Conservation (phyloP, 2,888 invertebrate genomes). For the Hydroisotoma schaefferi region DNA sequence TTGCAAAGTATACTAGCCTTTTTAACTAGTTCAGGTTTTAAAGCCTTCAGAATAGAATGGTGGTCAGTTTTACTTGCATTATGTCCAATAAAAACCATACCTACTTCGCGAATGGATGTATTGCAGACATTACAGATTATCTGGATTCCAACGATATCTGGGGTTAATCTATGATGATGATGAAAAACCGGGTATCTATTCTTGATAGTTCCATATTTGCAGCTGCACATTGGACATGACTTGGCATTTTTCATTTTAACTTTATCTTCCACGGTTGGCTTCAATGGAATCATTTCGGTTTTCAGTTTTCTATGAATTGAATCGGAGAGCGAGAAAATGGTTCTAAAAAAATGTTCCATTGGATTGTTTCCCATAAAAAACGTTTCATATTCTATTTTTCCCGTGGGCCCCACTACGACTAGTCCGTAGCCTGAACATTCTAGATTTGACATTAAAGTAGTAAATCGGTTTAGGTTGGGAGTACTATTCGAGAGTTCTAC, state of each 20-base stretch:
- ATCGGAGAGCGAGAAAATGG: neutral
- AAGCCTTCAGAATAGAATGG: neutral
- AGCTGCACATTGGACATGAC: neutral
- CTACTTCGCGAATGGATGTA: neutral
- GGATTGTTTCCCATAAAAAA: neutral
- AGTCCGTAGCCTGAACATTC: neutral
- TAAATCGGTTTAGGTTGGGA: neutral
- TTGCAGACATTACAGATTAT: neutral
- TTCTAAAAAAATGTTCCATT: slow-evolving; percentile 1
- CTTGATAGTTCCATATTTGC: neutral
- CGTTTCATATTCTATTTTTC: neutral
- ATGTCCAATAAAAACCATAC: neutral
- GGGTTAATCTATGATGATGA: neutral
- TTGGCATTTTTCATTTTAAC: neutral
- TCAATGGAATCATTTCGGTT: neutral
- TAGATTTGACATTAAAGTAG: neutral
- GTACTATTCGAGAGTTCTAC: neutral
- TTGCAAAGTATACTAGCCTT: slow-evolving; percentile 3
- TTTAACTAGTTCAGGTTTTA: neutral
- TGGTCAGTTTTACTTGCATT: neutral
- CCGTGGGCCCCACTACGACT: slow-evolving; percentile 3
- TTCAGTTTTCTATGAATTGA: neutral
- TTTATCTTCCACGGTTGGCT: neutral
- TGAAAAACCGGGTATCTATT: neutral
- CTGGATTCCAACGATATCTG: neutral